Evolutionary conservation across 2,888 invertebrate species (phyloP), one percentile per base, ranked within the genome.

Genomic region (Lithophane socia): DNA sequence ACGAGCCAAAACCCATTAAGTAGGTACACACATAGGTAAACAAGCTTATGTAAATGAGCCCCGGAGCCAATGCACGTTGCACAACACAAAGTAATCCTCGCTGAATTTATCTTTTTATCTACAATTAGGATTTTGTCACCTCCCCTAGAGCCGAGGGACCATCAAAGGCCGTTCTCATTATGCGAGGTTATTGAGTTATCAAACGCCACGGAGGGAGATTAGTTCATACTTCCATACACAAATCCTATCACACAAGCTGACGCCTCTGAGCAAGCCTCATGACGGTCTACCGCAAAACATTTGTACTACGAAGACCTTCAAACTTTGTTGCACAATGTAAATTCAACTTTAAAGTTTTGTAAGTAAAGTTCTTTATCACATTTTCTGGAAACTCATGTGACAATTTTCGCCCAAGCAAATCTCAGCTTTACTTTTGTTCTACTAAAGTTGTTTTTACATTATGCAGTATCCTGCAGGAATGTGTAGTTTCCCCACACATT

Each of bases 221-320:
- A 96, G 96, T 96, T 95, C 96, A 96, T 96, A 96, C 96, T 96
- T 95, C 96, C 96, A 96, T 96, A 95, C 94, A 93, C 95, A 95
- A 96, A 96, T 97, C 97, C 95, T 94, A 97, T 97, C 97, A 97
- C 92, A 95, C 97, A 96, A 95, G 94, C 96, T 96, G 97, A 97
- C 97, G 97, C 97, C 96, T 97, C 93, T 93, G 96, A 83, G 86
- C 95, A 94, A 94, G 94, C 94, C 94, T 92, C 93, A 94, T 95
- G 96, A 96, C 92, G 96, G 96, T 94, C 92, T 92, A 95, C 96
- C 97, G 93, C 96, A 95, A 92, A 91, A 87, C 85, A 85, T 86
- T 88, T 85, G 84, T 86, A 87, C 82, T 77, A 68, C 65, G 10
- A 61, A 67, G 56, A 79, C 89, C 75, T 87, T 88, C 83, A 89